A percentile compares a stretch with the other conserved stretches of the same genome.
These are phyloP conservation scores for Climacteris rufus DNA, from an alignment of 2,113 vertebrate species.

Conservation along the genomic window DNA sequence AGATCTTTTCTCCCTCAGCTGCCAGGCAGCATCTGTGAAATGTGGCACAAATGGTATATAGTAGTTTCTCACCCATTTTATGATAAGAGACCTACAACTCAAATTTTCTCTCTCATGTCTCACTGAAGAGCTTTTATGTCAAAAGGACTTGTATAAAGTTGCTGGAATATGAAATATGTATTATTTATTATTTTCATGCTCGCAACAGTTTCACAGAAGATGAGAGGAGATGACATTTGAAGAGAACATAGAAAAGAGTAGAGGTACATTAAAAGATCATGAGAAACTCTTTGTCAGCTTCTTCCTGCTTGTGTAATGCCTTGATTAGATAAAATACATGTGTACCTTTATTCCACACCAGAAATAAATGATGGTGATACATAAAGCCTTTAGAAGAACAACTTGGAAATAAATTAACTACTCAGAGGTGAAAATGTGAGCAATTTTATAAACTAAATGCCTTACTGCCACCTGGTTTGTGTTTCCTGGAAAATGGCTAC, in stretches of 20 bases:
- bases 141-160: conserved; percentile 1
- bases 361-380: background rate
- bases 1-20: background rate
- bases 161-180: background rate
- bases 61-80: background rate
- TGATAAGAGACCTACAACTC: background rate
- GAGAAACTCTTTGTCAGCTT: background rate
- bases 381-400: background rate
- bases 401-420: background rate
- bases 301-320: background rate
- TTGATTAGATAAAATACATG: background rate
- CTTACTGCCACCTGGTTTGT: background rate
- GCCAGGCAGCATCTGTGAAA: accelerated
- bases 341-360: background rate
- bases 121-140: background rate
- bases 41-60: background rate
- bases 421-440: background rate
- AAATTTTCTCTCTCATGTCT: background rate
- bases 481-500: background rate
- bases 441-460: background rate
- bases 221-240: background rate
- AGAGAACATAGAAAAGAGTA: background rate
- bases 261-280: background rate
- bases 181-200: conserved; percentile 41
- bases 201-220: background rate